Conservation (phyloP, 2,113 vertebrate species). For the Caloenas nicobarica region DNA sequence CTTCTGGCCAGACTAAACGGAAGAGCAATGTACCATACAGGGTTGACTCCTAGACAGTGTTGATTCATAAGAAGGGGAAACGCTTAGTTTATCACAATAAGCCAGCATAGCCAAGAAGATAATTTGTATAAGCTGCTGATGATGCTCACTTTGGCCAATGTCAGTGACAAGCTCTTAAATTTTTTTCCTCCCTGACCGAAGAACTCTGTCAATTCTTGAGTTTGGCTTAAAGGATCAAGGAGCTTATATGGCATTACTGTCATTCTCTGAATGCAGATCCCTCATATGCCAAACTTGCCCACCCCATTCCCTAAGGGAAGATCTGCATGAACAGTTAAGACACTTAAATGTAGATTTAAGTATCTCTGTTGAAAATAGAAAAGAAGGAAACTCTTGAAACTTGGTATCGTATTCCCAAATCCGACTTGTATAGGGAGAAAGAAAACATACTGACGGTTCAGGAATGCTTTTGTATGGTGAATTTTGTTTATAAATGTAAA, state of each 20-base stretch:
- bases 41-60: not conserved
- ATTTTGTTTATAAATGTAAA: not conserved
- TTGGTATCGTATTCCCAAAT: not conserved
- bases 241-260: not conserved
- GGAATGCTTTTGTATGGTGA: not conserved
- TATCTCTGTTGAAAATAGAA: not conserved
- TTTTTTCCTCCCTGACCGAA: not conserved
- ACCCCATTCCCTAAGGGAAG: not conserved
- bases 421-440: not conserved
- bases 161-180: not conserved
- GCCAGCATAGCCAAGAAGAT: not conserved
- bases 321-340: not conserved
- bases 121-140: not conserved
- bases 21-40: not conserved
- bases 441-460: accelerated
- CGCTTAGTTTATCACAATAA: not conserved
- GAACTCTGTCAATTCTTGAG: not conserved
- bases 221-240: not conserved
- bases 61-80: not conserved
- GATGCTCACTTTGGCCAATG: not conserved
- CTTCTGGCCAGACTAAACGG: not conserved
- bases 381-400: not conserved
- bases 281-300: too few species aligned
- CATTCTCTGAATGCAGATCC: not conserved
- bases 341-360: not conserved